Conservation (phyloP, 2,113 vertebrate species). For the Anguilla rostrata region DNA sequence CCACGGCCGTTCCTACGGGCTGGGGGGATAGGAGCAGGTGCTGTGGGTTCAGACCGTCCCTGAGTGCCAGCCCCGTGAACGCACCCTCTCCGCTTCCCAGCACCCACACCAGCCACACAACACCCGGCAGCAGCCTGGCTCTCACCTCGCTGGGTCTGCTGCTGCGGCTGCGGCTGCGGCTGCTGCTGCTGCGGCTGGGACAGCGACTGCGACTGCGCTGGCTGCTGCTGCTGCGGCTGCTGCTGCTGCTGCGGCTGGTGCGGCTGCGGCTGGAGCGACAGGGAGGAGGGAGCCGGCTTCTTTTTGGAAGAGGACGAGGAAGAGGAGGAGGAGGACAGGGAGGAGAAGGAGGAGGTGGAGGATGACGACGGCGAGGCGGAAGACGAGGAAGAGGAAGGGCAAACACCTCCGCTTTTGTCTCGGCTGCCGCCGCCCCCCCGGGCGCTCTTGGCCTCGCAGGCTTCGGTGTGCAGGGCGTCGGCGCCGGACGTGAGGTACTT, state of each 20-base stretch:
- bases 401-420: constrained; percentile 78
- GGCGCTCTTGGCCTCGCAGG: constrained; percentile 83
- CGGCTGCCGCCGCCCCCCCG: constrained; percentile 72
- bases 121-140: constrained; percentile 58
- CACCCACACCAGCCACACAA: constrained; percentile 57
- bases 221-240: constrained; percentile 70
- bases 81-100: constrained; percentile 62
- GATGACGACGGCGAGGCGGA: constrained; percentile 67
- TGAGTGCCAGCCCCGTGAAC: constrained; percentile 61
- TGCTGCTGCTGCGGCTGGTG: constrained; percentile 84
- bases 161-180: constrained; percentile 78
- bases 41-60: constrained; percentile 55
- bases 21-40: constrained; percentile 60
- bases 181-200: constrained; percentile 74
- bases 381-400: constrained; percentile 62
- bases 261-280: constrained; percentile 77
- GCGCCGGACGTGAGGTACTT: constrained; percentile 97
- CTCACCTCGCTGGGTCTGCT: constrained; percentile 94
- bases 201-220: constrained; percentile 77
- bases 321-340: constrained; percentile 71
- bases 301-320: constrained; percentile 72
- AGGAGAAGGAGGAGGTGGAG: constrained; percentile 71
- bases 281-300: constrained; percentile 72
- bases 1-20: constrained; percentile 65
- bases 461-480: constrained; percentile 90